phyloP scores from a whole-genome alignment of 2,113 vertebrate genomes.

The Spilogale gracilis region DNA sequence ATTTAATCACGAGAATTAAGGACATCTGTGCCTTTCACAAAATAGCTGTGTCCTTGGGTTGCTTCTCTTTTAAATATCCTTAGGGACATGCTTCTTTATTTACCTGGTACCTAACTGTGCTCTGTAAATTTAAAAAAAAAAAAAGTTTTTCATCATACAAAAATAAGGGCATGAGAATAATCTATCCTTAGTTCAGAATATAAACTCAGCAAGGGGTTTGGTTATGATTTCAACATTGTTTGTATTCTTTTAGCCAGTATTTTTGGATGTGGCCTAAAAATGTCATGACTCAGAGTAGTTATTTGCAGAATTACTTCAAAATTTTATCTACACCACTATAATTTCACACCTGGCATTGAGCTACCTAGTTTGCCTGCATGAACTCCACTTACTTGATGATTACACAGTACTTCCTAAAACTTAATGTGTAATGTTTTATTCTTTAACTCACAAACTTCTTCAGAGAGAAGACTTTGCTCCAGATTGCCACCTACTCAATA shows the following conservation, averaged over 20 bases:
- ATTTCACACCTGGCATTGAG: slow-evolving; percentile 76
- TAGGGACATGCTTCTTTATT: neutral
- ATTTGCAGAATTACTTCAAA: slow-evolving; percentile 77
- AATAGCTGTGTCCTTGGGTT: neutral
- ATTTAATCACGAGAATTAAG: slow-evolving; percentile 20
- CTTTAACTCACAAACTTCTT: slow-evolving; percentile 14
- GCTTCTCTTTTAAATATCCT: neutral
- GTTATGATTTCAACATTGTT: slow-evolving; percentile 71
- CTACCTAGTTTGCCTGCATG: slow-evolving; percentile 63
- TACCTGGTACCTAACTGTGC: neutral
- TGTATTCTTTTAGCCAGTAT: slow-evolving; percentile 59
- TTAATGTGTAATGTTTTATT: slow-evolving; percentile 45
- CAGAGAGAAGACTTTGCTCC: neutral
- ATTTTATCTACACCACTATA: slow-evolving; percentile 73
- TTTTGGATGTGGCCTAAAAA: slow-evolving; percentile 78
- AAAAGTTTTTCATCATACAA: neutral
- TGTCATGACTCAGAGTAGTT: slow-evolving; percentile 73
- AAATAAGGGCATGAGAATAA: slow-evolving; percentile 50
- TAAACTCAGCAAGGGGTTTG: slow-evolving; percentile 61
- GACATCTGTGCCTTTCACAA: slow-evolving; percentile 2
- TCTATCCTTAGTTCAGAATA: slow-evolving; percentile 60
- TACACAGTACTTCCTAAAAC: slow-evolving; percentile 40
- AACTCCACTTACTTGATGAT: slow-evolving; percentile 39
- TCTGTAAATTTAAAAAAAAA: neutral
- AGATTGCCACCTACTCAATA: neutral